Percentiles rank a stretch among this genome's conserved stretches.
Conservation (phyloP, 2,113 vertebrate species). For the Tangachromis dhanisi region DNA sequence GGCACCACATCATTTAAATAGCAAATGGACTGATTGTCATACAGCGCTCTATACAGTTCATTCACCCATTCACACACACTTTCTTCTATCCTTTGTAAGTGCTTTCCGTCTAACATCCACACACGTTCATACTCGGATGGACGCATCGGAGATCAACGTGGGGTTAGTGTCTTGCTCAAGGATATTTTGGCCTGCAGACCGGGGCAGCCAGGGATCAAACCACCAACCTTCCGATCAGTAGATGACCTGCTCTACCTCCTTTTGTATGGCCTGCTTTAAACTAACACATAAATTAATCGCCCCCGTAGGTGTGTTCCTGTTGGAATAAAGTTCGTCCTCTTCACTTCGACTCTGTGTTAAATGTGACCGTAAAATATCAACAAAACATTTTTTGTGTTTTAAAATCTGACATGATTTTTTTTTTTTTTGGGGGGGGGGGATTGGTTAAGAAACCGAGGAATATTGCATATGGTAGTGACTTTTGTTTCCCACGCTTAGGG, state of each 20-base stretch:
- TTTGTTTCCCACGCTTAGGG: neutral
- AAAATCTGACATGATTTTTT: neutral
- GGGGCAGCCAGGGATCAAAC: accelerated
- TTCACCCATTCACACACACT: neutral
- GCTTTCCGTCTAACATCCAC: accelerated
- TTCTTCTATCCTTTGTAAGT: neutral
- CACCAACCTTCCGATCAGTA: neutral
- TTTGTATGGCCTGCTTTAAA: neutral
- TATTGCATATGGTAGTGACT: neutral
- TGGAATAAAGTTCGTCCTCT: neutral
- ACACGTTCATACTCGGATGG: neutral
- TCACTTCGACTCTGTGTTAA: neutral
- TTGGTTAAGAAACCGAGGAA: neutral
- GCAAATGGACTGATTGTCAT: neutral
- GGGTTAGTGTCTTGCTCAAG: neutral
- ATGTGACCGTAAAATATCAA: neutral
- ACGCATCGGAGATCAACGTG: accelerated
- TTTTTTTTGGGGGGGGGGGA: accelerated
- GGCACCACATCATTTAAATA: neutral
- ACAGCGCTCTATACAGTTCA: neutral
- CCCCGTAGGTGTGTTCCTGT: neutral
- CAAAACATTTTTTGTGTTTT: neutral
- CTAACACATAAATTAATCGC: neutral
- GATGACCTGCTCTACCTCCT: neutral
- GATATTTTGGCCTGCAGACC: neutral